Percentiles rank a stretch among this genome's conserved stretches.
These are phyloP conservation scores for Rhopalosiphum nymphaeae DNA, from an alignment of 2,888 invertebrate species.

Conservation along the genomic window DNA sequence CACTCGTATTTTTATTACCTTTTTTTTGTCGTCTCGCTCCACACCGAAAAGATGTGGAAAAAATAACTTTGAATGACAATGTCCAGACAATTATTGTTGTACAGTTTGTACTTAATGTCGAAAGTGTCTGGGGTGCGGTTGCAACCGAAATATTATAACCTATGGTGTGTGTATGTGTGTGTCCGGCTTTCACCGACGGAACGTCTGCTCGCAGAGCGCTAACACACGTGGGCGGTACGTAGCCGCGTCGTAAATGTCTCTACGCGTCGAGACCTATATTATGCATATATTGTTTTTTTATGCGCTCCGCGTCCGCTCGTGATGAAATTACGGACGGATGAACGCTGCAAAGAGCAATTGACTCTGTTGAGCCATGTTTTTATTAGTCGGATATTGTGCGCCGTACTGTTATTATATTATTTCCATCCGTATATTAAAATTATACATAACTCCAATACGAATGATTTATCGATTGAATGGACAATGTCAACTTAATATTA, in stretches of 20 bases:
- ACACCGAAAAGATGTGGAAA: neutral
- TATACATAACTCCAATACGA: neutral
- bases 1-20: conserved; percentile 41
- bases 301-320: neutral
- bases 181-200: conserved; percentile 63
- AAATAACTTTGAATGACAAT: conserved; percentile 51
- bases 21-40: neutral
- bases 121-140: conserved; percentile 64
- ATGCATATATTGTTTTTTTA: conserved; percentile 7
- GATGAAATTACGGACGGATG: conserved; percentile 7
- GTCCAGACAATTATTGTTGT: conserved; percentile 59
- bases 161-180: neutral
- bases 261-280: neutral
- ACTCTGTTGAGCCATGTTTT: conserved; percentile 8
- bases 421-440: neutral
- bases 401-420: neutral
- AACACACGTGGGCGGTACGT: conserved; percentile 58
- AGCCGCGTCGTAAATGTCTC: conserved; percentile 46
- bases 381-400: conserved; percentile 15
- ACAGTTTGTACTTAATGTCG: conserved; percentile 43
- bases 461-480: neutral
- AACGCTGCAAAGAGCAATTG: conserved; percentile 25
- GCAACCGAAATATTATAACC: conserved; percentile 48
- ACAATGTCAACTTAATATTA: neutral
- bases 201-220: conserved; percentile 29